Conservation (phyloP, 2,888 invertebrate species). For the Anorthoa munda region DNA sequence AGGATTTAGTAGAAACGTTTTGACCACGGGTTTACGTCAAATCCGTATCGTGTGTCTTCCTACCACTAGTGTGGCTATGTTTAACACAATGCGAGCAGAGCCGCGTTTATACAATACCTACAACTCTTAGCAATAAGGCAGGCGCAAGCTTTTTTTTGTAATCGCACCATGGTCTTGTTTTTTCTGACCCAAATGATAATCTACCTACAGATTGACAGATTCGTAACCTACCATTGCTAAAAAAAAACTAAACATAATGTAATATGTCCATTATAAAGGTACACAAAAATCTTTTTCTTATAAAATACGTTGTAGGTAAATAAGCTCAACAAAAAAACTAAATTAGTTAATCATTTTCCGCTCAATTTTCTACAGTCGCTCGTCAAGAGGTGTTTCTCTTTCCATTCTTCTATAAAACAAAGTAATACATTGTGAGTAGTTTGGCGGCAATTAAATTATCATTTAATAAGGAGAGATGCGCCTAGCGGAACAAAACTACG, state of each 20-base stretch:
- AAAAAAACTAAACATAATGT: background rate
- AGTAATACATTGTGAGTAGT: conserved; percentile 49
- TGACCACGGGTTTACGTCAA: conserved; percentile 24
- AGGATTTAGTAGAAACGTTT: conserved; percentile 27
- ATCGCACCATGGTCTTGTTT: background rate
- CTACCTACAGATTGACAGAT: background rate
- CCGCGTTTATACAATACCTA: background rate
- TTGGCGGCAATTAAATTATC: conserved; percentile 64
- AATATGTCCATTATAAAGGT: background rate
- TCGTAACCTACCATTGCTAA: background rate
- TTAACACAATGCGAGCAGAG: background rate
- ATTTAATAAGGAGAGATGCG: conserved; percentile 58
- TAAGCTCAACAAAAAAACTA: conserved; percentile 17
- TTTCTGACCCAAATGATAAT: background rate
- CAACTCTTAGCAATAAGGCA: background rate
- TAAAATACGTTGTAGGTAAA: background rate
- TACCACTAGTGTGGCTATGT: background rate
- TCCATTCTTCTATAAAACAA: conserved; percentile 52
- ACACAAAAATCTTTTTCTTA: background rate
- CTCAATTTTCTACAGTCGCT: conserved; percentile 49
- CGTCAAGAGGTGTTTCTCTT: conserved; percentile 49
- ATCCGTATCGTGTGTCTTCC: conserved; percentile 6
- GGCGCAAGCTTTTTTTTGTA: conserved; percentile 5
- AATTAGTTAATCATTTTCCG: conserved; percentile 26
- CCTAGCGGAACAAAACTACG: conserved; percentile 61